Evolutionary conservation across 1,140 invertebrate species (phyloP).

Genomic region (Drosophila ogumai): DNA sequence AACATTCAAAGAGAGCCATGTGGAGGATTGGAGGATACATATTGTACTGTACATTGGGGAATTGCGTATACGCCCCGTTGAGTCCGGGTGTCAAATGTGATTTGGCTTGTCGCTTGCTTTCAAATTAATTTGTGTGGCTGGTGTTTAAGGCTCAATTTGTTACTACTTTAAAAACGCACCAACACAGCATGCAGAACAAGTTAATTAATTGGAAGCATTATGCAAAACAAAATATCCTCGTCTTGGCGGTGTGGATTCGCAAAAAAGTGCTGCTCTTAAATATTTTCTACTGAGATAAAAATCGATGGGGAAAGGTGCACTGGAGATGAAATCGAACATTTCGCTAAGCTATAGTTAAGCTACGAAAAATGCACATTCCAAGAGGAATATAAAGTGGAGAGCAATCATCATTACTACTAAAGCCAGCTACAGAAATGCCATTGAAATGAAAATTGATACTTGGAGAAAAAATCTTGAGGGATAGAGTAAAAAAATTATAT

Average conservation of each 20-base stretch:
- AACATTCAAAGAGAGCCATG: conserved; percentile 38
- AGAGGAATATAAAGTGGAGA: conserved; percentile 26
- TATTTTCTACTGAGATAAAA: conserved; percentile 23
- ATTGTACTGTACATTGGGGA: conserved; percentile 38
- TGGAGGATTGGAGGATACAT: conserved; percentile 17
- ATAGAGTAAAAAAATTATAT: conserved; percentile 31
- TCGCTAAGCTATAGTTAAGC: conserved; percentile 17
- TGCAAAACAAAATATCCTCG: conserved; percentile 35
- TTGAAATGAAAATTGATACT: conserved; percentile 20
- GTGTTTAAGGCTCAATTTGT: conserved; percentile 27
- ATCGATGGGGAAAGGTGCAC: conserved; percentile 14
- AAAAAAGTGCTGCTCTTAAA: conserved; percentile 12
- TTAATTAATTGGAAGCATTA: conserved; percentile 40
- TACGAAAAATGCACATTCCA: conserved; percentile 43
- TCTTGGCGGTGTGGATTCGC: not conserved
- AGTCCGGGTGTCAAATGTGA: conserved; percentile 40
- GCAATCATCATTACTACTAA: conserved; percentile 31
- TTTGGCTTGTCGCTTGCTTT: conserved; percentile 30
- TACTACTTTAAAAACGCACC: conserved; percentile 22
- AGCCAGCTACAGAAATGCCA: conserved; percentile 47
- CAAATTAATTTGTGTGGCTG: conserved; percentile 25
- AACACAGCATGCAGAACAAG: conserved; percentile 43
- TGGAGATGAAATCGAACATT: conserved; percentile 11
- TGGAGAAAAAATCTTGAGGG: conserved; percentile 2
- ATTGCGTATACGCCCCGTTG: conserved; percentile 38